A percentile compares a stretch with the other conserved stretches of the same genome.
Evolutionary conservation across 2,113 vertebrate genomes (phyloP).

Genomic region (Dinomys branickii): DNA sequence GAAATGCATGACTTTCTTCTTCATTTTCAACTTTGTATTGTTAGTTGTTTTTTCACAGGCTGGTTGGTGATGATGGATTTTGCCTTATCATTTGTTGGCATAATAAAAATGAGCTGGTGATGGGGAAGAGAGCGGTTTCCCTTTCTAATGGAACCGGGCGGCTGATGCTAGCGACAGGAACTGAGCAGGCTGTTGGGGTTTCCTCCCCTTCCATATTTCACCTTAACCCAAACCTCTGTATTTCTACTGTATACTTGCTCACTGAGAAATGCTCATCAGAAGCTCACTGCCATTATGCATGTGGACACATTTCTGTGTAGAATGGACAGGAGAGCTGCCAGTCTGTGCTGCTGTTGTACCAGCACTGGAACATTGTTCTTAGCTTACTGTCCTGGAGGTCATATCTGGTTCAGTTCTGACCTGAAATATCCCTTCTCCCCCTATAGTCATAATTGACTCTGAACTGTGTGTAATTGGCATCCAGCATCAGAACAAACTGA

Average conservation of each 20-base stretch:
- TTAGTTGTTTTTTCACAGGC: constrained; percentile 80
- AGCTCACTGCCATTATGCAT: not conserved
- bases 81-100: constrained; percentile 80
- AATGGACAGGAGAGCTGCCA: not conserved
- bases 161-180: constrained; percentile 25
- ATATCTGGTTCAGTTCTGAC: not conserved
- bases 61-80: constrained; percentile 78
- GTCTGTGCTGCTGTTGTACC: not conserved
- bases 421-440: not conserved
- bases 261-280: not conserved
- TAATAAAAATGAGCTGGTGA: constrained; percentile 75
- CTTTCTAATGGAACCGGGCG: constrained; percentile 67
- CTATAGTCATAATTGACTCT: not conserved
- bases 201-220: constrained; percentile 18
- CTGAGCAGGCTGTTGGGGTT: not conserved
- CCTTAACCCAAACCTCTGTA: not conserved
- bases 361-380: not conserved
- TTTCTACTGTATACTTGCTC: not conserved
- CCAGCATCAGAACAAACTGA: not conserved
- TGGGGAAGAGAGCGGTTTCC: constrained; percentile 67
- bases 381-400: not conserved
- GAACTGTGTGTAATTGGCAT: not conserved
- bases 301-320: not conserved
- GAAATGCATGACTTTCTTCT: constrained; percentile 81
- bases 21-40: constrained; percentile 78